Percentiles rank a stretch among this genome's conserved stretches.
phyloP scores from a whole-genome alignment of 2,113 vertebrate species.

The Platichthys stellatus region DNA sequence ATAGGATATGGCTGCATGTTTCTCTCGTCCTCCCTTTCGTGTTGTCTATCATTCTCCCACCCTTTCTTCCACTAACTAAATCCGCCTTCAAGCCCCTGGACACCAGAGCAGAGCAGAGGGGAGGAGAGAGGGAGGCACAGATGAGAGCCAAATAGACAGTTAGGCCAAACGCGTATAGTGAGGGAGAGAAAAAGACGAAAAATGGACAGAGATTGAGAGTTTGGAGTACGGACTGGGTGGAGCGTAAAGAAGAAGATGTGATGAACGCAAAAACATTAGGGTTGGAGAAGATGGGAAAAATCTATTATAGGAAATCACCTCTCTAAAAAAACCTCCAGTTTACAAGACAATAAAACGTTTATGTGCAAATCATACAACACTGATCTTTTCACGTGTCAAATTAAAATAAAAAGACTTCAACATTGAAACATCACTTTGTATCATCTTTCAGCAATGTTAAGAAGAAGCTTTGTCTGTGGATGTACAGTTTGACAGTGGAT shows the following conservation, averaged over 20 bases:
- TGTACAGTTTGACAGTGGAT: background rate
- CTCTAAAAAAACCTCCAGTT: background rate
- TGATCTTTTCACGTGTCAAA: background rate
- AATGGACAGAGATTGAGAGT: constrained; percentile 26
- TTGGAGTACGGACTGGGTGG: constrained; percentile 1
- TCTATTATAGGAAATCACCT: background rate
- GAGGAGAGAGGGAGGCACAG: constrained; percentile 51
- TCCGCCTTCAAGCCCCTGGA: constrained; percentile 53
- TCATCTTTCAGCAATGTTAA: background rate
- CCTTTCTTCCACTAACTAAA: constrained; percentile 58
- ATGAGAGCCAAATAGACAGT: constrained; percentile 41
- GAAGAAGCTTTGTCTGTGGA: background rate
- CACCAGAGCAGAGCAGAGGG: constrained; percentile 57
- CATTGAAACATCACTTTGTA: background rate
- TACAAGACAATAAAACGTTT: background rate
- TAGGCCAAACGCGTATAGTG: background rate
- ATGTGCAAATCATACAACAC: background rate
- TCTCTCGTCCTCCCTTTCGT: constrained; percentile 22
- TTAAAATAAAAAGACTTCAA: background rate
- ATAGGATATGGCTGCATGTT: constrained; percentile 37
- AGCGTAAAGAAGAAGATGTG: background rate
- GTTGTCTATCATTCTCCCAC: constrained; percentile 50
- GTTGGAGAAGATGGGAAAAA: background rate
- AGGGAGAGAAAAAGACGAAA: constrained; percentile 15
- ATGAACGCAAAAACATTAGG: background rate